Evolutionary conservation across 2,888 invertebrate genomes (phyloP).

Genomic region (Cephus spinipes): DNA sequence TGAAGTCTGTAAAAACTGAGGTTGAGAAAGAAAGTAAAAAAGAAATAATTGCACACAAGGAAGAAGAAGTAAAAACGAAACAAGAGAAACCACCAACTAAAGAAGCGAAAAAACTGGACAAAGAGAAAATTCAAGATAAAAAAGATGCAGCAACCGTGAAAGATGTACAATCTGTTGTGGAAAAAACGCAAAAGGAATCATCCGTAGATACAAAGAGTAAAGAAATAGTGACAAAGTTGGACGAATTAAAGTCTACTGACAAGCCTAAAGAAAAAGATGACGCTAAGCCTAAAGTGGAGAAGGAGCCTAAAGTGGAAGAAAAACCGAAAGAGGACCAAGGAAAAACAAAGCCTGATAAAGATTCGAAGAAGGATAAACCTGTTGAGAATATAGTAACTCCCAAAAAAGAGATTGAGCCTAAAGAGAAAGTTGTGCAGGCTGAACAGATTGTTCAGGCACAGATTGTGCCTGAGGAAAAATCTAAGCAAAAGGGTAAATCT

Average conservation of each 20-base stretch:
- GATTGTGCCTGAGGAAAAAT: conserved; percentile 20
- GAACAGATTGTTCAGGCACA: background rate
- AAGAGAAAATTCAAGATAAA: conserved; percentile 6
- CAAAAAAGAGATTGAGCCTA: conserved; percentile 8
- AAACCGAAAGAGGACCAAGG: conserved; percentile 12
- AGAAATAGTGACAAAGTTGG: conserved; percentile 17
- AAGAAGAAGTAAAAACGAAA: background rate
- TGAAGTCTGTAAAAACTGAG: conserved; percentile 15
- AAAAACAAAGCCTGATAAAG: conserved; percentile 14
- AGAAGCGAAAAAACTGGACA: conserved; percentile 1
- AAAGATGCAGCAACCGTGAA: background rate
- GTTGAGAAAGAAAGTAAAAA: conserved; percentile 15
- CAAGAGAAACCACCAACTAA: conserved; percentile 6
- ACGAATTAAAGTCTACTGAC: conserved; percentile 18
- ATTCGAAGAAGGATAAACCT: conserved; percentile 6
- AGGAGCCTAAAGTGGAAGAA: conserved; percentile 12
- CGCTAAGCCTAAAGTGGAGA: background rate
- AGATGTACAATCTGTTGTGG: conserved; percentile 11
- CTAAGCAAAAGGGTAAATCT: conserved; percentile 30
- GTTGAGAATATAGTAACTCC: conserved; percentile 1
- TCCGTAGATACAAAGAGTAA: conserved; percentile 4
- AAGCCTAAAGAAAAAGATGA: conserved; percentile 14
- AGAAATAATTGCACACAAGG: background rate
- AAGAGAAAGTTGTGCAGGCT: conserved; percentile 1
- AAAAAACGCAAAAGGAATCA: conserved; percentile 11